Percentiles rank a stretch among this genome's conserved stretches.
phyloP scores from a whole-genome alignment of 2,797 vertebrate species.

The Crocidura indochinensis region DNA sequence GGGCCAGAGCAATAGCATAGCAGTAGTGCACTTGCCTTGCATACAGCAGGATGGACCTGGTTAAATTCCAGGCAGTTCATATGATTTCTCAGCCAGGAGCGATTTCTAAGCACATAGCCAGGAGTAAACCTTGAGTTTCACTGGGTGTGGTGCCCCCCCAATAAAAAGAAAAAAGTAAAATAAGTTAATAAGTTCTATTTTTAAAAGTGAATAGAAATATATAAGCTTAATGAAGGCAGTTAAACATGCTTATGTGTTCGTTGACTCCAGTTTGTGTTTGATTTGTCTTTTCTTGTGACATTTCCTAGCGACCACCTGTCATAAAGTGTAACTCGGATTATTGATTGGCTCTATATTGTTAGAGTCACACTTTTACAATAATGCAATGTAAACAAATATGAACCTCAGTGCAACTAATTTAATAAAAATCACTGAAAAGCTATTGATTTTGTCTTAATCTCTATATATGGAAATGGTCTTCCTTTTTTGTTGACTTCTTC shows the following conservation, averaged over 20 bases:
- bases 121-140: too few relatives aligned
- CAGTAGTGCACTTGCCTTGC: too few relatives aligned
- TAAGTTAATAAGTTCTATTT: conserved; percentile 23
- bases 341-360: background rate
- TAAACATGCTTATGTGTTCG: background rate
- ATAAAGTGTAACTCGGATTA: background rate
- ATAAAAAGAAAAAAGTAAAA: background rate
- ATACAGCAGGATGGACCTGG: too few relatives aligned
- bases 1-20: too few relatives aligned
- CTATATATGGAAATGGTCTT: background rate
- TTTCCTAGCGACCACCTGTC: background rate
- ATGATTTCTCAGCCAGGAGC: too few relatives aligned
- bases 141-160: too few relatives aligned
- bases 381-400: conserved; percentile 35
- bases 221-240: background rate
- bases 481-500: conserved; percentile 34
- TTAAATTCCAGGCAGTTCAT: too few relatives aligned
- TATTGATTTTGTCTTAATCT: conserved; percentile 40
- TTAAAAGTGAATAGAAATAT: conserved; percentile 13
- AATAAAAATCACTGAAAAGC: conserved; percentile 15
- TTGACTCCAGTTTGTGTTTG: background rate
- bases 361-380: conserved; percentile 16
- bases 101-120: too few relatives aligned
- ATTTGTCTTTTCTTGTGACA: conserved; percentile 12
- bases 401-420: conserved; percentile 66